Evolutionary conservation across 53 echinoderm and acorn worm species (phyloP), one percentile per base, ranked within the genome.

Genomic region (Holothuria scabra): DNA sequence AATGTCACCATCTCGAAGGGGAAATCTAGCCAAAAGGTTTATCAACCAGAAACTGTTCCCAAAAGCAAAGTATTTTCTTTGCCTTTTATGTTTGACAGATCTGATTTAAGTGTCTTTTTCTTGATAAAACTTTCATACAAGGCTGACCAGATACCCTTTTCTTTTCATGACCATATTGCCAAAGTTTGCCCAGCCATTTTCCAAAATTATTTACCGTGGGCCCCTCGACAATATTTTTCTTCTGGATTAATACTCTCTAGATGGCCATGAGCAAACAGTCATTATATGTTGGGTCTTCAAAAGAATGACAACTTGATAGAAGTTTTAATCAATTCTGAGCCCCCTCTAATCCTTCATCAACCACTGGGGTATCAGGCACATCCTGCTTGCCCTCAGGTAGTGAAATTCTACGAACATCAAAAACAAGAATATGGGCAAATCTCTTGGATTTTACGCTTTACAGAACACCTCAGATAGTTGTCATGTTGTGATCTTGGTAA

Each of bases 231-330:
- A 66, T 66, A 71, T 71, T 71, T 38, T 38, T 14, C 46, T 38
- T 38, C 71, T 46, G 71, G 71, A 71, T 38, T 38, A 71, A 24
- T 34, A 33, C 23, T 37, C 41, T 20, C 20, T 21, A 46, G 23
- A 71, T 19, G 22, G 38, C 44, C 71, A 21, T 21, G 46, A 71
- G 71, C 41, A 68, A 68, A 68, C 68, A 71, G 71, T 41, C 71
- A 71, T 71, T 71, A 71, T 71, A 71, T 71, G 41, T 71, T 41
- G 71, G 71, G 71, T 34, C 71, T 71, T 71, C 46, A 46, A 41
- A 71, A 71, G 71, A 71, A 38, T 71, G 71, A 71, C 71, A 71
- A 71, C 71, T 71, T 71, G 41, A 71, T 71, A 71, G 71, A 71
- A 71, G 44, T 71, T 71, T 71, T 71, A 71, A 71, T 71, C 71